phyloP scores from a whole-genome alignment of 1,140 invertebrate genomes.

The Papilio polyxenes region DNA sequence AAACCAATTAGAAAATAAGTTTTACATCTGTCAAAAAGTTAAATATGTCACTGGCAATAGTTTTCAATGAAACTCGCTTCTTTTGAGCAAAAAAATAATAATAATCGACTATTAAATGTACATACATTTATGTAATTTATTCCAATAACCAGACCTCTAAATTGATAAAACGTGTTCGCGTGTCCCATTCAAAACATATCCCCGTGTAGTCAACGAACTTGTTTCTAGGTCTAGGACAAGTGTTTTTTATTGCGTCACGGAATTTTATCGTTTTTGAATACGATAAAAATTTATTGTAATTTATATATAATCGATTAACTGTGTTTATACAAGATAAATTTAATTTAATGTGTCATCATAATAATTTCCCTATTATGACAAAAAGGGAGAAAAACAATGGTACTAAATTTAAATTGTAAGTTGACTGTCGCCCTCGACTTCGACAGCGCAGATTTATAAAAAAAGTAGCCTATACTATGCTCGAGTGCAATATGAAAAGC shows the following conservation, averaged over 20 bases:
- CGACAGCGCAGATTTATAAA: no score
- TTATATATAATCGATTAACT: not conserved
- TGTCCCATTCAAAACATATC: not conserved
- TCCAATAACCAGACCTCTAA: not conserved
- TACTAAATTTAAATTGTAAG: no score
- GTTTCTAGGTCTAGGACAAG: constrained; percentile 13
- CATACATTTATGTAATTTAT: not conserved
- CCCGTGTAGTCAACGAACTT: constrained; percentile 2
- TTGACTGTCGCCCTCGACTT: no score
- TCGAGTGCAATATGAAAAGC: no score
- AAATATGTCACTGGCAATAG: no score
- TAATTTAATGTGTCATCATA: not conserved
- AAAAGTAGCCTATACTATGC: no score
- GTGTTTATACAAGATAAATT: not conserved
- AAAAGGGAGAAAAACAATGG: not conserved
- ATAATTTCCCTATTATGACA: not conserved
- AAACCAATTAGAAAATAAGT: no score
- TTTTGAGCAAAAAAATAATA: not conserved
- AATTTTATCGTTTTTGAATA: constrained; percentile 16
- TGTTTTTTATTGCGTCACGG: not conserved
- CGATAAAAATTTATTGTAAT: constrained; percentile 11
- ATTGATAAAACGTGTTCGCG: constrained; percentile 20
- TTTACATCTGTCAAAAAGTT: no score
- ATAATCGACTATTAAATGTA: not conserved
- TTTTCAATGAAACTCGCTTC: not conserved